Percentiles rank a stretch among this genome's conserved stretches.
phyloP scores from a whole-genome alignment of 2,888 invertebrate genomes.

The Sarcophaga carnaria region DNA sequence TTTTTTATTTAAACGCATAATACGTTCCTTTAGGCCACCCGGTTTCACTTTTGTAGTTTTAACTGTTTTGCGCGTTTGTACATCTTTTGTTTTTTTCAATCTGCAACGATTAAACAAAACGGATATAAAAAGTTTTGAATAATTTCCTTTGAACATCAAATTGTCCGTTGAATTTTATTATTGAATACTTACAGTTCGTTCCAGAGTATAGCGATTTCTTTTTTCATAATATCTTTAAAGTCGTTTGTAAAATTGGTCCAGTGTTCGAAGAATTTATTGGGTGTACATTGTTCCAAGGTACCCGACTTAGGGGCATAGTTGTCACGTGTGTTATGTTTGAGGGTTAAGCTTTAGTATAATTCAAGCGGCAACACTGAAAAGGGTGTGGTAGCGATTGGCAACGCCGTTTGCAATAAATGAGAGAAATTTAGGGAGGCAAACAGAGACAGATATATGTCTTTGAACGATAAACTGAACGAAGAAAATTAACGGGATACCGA shows the following conservation, averaged over 20 bases:
- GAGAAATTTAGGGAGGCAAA: too few relatives aligned
- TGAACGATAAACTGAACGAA: too few relatives aligned
- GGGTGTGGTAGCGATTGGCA: too few relatives aligned
- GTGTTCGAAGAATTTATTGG: slow-evolving; percentile 93
- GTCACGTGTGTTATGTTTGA: too few relatives aligned
- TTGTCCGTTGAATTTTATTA: too few relatives aligned
- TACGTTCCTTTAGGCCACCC: slow-evolving; percentile 80
- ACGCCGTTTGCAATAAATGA: too few relatives aligned
- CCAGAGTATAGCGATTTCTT: slow-evolving; percentile 91
- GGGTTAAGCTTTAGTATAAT: too few relatives aligned
- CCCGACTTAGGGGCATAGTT: too few relatives aligned
- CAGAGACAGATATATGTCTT: too few relatives aligned
- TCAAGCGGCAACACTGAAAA: too few relatives aligned
- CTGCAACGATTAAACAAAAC: slow-evolving; percentile 69
- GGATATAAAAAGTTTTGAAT: neutral
- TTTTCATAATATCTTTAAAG: slow-evolving; percentile 97
- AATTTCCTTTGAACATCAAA: too few relatives aligned
- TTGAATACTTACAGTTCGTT: slow-evolving; percentile 88
- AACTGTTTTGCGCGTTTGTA: slow-evolving; percentile 75
- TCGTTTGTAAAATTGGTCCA: slow-evolving; percentile 96
- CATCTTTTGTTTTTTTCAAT: slow-evolving; percentile 79
- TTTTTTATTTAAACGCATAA: slow-evolving; percentile 78
- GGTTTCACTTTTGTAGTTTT: slow-evolving; percentile 78
- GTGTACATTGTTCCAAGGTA: slow-evolving; percentile 87
- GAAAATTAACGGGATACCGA: too few relatives aligned